These are phyloP conservation scores for Amorpha juglandis DNA, from an alignment of 2,888 invertebrate genomes.

Conservation along the genomic window DNA sequence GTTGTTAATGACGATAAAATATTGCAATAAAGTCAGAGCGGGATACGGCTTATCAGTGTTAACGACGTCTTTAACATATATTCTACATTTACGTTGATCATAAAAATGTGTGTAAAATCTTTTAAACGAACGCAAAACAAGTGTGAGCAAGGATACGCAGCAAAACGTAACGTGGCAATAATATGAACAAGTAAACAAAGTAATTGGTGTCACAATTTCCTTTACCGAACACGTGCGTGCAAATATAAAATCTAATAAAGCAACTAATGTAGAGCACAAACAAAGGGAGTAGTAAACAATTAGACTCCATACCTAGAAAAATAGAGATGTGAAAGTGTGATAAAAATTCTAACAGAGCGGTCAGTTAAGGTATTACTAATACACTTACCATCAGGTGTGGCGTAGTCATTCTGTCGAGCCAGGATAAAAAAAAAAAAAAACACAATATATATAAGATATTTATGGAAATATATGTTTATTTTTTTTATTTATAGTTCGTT, in stretches of 20 bases:
- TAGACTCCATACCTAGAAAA: conserved; percentile 46
- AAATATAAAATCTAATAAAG: conserved; percentile 38
- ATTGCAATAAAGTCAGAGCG: neutral
- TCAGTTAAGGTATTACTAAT: neutral
- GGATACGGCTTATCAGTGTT: conserved; percentile 14
- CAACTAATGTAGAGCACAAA: conserved; percentile 44
- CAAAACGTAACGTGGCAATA: neutral
- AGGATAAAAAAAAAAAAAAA: too few species aligned
- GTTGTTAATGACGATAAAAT: conserved; percentile 19
- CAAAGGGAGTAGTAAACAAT: conserved; percentile 47
- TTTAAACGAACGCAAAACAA: neutral
- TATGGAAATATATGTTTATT: too few species aligned
- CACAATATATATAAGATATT: too few species aligned
- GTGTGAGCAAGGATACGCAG: neutral
- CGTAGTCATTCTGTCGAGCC: too few species aligned
- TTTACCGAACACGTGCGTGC: conserved; percentile 24
- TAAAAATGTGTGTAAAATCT: conserved; percentile 3
- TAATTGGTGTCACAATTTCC: conserved; percentile 8
- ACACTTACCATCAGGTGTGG: too few species aligned
- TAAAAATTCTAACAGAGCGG: conserved; percentile 28
- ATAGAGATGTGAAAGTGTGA: conserved; percentile 47
- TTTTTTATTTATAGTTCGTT: too few species aligned
- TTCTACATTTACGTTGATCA: conserved; percentile 9
- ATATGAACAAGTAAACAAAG: conserved; percentile 27
- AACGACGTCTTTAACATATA: conserved; percentile 22